Evolutionary conservation across 2,888 invertebrate genomes (phyloP), one percentile per base, ranked within the genome.

Genomic region (Pheosia gnoma): DNA sequence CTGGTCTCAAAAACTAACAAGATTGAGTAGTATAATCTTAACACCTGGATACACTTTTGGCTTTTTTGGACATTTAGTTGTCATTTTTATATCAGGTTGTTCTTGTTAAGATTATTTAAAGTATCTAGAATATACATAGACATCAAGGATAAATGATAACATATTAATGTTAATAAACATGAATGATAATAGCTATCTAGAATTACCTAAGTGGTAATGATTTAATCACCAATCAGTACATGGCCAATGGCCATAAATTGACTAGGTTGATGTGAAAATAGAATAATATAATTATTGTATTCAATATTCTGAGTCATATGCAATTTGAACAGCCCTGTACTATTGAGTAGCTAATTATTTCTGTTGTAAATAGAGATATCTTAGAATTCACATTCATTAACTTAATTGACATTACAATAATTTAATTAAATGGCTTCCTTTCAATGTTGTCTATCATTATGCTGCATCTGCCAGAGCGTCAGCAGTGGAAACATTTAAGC

Each of bases 101-200:
- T 9, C 7, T 9, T 43, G 43, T 43, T 9, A 43, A 43, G 8
- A 43, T 43, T 43, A 8, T 43, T 43, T 25, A 25, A 0, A 25
- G 25, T 25, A 25, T 25, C 25, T 25, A 25, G 43, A 6, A 43
- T 1, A 9, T 9, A 43, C 8, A 8, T 9, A 43, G 43, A 43
- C 10, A 43, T 43, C 43, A 43, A 43, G 9, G 43, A 9, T 3
- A 4, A 8, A 43, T 43, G 43, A 43, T 47, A 47, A n/a, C 5
- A n/a, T n/a, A 47, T n/a, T 11, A 47, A 47, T 47, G 0, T 47
- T 38, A 38, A 60, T 54, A n/a, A 68, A 55, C 41, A 55, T 37
- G 25, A 53, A 37, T 58, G 54, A 66, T 62, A 60, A n/a, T 45
- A 45, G 25, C 45, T 61, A 59, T 57, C 56, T 54, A 45, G 37